Evolutionary conservation across 2,797 vertebrate species (phyloP).

Genomic region (Catamblyrhynchus diadema): DNA sequence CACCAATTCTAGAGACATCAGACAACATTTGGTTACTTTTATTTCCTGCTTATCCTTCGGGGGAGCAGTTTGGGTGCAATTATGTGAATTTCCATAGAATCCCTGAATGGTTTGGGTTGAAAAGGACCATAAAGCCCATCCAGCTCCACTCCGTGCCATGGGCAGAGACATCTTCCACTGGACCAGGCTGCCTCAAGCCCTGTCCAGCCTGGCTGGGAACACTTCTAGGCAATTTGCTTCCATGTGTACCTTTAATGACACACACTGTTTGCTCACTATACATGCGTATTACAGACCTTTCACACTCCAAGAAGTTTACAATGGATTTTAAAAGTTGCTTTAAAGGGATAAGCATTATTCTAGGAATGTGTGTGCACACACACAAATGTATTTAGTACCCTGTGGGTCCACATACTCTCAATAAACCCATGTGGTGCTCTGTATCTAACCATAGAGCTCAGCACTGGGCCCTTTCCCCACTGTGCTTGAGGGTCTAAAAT

Average conservation of each 20-base stretch:
- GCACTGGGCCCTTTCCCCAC: neutral
- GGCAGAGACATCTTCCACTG: neutral
- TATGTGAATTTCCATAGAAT: neutral
- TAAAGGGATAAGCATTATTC: neutral
- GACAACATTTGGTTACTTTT: neutral
- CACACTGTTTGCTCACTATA: accelerated
- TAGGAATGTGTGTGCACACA: neutral
- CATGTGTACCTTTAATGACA: neutral
- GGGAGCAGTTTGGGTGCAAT: accelerated
- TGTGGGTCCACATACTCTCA: neutral
- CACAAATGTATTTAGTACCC: neutral
- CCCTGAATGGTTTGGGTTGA: neutral
- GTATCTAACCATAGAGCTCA: conserved; percentile 7
- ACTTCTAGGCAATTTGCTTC: neutral
- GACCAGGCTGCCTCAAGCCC: neutral
- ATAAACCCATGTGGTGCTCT: neutral
- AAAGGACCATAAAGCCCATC: neutral
- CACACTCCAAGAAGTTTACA: neutral
- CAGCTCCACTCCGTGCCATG: neutral
- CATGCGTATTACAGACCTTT: neutral
- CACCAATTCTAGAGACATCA: accelerated
- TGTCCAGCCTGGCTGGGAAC: accelerated
- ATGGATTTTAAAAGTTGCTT: neutral
- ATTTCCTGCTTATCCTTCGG: neutral
- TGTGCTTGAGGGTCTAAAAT: conserved; percentile 35